Conservation (phyloP, 2,797 vertebrate species). For the Neomorphus geoffroyi region DNA sequence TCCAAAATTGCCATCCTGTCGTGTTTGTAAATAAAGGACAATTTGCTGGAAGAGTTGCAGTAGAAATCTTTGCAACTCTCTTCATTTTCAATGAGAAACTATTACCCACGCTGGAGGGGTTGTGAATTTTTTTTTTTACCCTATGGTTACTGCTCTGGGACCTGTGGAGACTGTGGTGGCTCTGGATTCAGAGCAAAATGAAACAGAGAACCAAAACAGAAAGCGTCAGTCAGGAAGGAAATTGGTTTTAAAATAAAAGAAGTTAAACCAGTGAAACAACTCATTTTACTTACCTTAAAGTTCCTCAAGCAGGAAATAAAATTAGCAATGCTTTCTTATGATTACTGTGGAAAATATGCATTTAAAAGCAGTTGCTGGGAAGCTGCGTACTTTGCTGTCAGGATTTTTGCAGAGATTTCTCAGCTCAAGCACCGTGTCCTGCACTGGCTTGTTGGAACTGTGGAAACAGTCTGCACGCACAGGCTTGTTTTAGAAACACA, state of each 20-base stretch:
- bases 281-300: not conserved
- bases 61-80: not conserved
- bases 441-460: not conserved
- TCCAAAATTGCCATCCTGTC: not conserved
- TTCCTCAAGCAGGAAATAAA: not conserved
- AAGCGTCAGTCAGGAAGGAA: not conserved
- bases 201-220: not conserved
- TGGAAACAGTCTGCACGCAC: not conserved
- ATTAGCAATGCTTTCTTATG: not conserved
- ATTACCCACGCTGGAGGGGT: not conserved
- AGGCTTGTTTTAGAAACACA: fast-evolving
- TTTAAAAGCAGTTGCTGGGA: not conserved
- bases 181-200: not conserved
- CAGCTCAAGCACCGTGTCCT: not conserved
- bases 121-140: not conserved
- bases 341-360: not conserved
- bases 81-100: not conserved
- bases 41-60: not conserved
- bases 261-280: not conserved
- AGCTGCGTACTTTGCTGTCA: not conserved
- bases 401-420: not conserved
- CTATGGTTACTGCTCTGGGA: not conserved
- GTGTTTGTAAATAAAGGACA: not conserved
- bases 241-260: not conserved
- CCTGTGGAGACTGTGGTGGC: not conserved